Percentiles rank a stretch among this genome's conserved stretches.
These are phyloP conservation scores for Pheosia gnoma DNA, from an alignment of 2,888 invertebrate genomes.

Conservation along the genomic window DNA sequence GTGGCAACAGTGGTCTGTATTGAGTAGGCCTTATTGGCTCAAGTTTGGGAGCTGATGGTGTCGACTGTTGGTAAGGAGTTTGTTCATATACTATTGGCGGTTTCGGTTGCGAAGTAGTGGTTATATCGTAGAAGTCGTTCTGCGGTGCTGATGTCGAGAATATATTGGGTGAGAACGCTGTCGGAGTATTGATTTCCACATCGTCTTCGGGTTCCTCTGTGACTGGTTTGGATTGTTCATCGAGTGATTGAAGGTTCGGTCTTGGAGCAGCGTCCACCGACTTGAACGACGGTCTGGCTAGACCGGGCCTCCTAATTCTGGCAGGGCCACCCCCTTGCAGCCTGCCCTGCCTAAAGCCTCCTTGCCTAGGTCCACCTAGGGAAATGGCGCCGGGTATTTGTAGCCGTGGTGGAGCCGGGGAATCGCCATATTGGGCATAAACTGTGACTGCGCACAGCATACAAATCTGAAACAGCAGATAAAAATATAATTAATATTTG, in stretches of 20 bases:
- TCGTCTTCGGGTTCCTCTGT: slow-evolving; percentile 88
- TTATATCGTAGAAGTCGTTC: slow-evolving; percentile 75
- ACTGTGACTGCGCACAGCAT: slow-evolving; percentile 80
- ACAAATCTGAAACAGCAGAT: slow-evolving; percentile 71
- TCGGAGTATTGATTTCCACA: slow-evolving; percentile 81
- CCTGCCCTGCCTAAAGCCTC: slow-evolving; percentile 73
- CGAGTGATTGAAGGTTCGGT: slow-evolving; percentile 75
- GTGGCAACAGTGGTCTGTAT: slow-evolving; percentile 71
- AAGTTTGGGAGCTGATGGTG: slow-evolving; percentile 62
- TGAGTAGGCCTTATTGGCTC: slow-evolving; percentile 76
- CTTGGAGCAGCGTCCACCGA: slow-evolving; percentile 75
- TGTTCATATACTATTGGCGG: slow-evolving; percentile 75
- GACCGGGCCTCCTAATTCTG: slow-evolving; percentile 72
- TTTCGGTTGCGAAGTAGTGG: slow-evolving; percentile 76
- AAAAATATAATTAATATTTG: slow-evolving; percentile 7
- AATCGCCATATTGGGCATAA: slow-evolving; percentile 77
- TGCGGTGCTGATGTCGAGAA: slow-evolving; percentile 75
- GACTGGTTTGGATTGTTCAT: slow-evolving; percentile 85
- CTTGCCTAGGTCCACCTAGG: slow-evolving; percentile 65
- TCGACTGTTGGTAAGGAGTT: slow-evolving; percentile 68
- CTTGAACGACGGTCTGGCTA: slow-evolving; percentile 72
- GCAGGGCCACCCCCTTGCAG: slow-evolving; percentile 58
- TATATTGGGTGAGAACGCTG: slow-evolving; percentile 71
- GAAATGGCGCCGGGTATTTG: slow-evolving; percentile 87
- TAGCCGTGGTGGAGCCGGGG: slow-evolving; percentile 85